Evolutionary conservation across 2,113 vertebrate species (phyloP), one percentile per base, ranked within the genome.

Genomic region (Lipotes vexillifer): DNA sequence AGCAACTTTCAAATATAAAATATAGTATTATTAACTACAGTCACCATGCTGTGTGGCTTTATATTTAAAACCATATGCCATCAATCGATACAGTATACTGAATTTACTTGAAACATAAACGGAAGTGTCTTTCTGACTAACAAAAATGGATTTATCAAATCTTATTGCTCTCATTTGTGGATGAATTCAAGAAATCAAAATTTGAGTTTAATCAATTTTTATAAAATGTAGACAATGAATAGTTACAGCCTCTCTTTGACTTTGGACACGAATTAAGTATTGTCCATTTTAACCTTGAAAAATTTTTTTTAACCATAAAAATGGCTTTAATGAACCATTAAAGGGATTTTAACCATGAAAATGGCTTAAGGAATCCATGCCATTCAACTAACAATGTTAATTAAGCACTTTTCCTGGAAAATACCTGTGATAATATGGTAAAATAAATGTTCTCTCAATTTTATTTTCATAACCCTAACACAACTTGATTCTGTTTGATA

Each of bases 61-160:
- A 57, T 91, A 84, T 92, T 95, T 96, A 61, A 90, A 98, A 86
- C 7, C 0, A 52, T 78, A 74, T 13, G 57, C 0, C 5, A 90
- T 85, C 71, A 23, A 55, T 88, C 59, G 94, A 59, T 72, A 92
- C 1, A 94, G 65, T 17, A 96, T 29, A 74, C 31, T 18, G 0
- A 95, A 23, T 84, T 95, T 94, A 15, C 9, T 59, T 95, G 33
- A 93, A 33, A 91, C 74, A 83, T 52, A 87, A 93, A 74, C 36
- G 23, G 57, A 65, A 75, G 2, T 93, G 88, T 95, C 69, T 44
- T 85, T 89, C 8, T 97, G 23, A 49, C 4, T 61, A 91, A 96
- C 36, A 90, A 13, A 63, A n/a, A 93, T 38, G 81, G 3, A 85
- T 86, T 86, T 11, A 78, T 31, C 44, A 88, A 18, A 55, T 55